Evolutionary conservation across 2,888 invertebrate species (phyloP).

Genomic region (Cataglyphis albicans): DNA sequence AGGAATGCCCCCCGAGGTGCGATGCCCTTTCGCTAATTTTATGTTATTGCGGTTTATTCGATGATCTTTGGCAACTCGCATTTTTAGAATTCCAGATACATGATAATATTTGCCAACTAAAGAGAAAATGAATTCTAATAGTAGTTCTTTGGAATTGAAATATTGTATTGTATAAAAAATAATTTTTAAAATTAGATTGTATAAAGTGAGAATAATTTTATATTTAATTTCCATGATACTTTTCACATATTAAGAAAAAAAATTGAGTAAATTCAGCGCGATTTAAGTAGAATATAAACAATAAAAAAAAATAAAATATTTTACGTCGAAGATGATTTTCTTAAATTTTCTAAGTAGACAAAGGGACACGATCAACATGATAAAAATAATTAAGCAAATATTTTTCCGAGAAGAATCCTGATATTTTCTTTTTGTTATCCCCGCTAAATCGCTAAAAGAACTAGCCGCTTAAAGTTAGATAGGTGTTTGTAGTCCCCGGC

Average conservation of each 20-base stretch:
- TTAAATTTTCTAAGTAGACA: neutral
- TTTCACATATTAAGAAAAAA: neutral
- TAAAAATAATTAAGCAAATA: constrained; percentile 65
- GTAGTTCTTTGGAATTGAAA: neutral
- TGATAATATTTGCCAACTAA: neutral
- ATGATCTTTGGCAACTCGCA: constrained; percentile 45
- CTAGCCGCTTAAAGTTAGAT: constrained; percentile 14
- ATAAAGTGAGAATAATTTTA: neutral
- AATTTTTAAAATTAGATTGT: neutral
- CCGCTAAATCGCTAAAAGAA: constrained; percentile 61
- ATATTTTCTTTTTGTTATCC: constrained; percentile 19
- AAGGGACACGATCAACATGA: constrained; percentile 43
- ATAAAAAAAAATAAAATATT: neutral
- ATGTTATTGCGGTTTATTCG: constrained; percentile 42
- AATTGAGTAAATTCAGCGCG: neutral
- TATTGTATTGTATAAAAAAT: neutral
- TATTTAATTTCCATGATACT: neutral
- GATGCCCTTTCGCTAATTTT: constrained; percentile 58
- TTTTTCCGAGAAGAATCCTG: constrained; percentile 61
- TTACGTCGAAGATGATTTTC: neutral
- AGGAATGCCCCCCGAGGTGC: constrained; percentile 73
- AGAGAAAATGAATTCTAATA: neutral
- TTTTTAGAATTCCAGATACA: constrained; percentile 19
- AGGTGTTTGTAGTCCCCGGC: constrained; percentile 18
- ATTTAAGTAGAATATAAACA: neutral